Evolutionary conservation across 2,113 vertebrate genomes (phyloP), one percentile per base, ranked within the genome.

Genomic region (Paralichthys olivaceus): DNA sequence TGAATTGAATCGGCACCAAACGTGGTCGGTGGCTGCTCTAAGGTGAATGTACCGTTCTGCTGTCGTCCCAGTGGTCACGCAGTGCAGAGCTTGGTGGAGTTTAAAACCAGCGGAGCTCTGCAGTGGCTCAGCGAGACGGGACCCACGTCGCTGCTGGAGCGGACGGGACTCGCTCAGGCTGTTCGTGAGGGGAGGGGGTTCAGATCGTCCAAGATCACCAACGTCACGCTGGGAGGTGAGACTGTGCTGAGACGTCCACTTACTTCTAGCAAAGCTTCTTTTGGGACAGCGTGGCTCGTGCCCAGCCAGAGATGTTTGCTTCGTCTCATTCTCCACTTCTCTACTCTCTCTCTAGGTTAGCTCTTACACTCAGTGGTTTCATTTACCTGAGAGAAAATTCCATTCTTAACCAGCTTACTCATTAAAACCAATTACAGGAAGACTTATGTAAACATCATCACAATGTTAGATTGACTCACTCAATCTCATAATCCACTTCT

Each of bases 201-300:
- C 82, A 81, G 65, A 26, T 91, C 6, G 29, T 90, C 64, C 74
- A 87, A 1, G 75, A 73, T 96, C 59, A 87, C 90, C 85, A 92
- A 94, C 75, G 83, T 95, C 72, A 90, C 60, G 7, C 74, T 94
- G 0, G 94, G 90, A 90, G 95, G 96, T 96, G 59, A 91, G 78
- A n/a, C 29, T 2, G 15, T n/a, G 29, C 14, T 29, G 1, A 5
- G 4, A 25, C 34, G 23, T 11, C 2, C 0, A 9, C 11, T 29
- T 19, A 5, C 4, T 25, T 2, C 32, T 1, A 68, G 4, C 51
- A 2, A 25, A 23, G 51, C 8, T 7, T 0, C 34, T 22, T 57
- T 20, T 45, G 37, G 37, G 12, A 0, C 4, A 1, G 0, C 0
- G 12, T 5, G 8, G 19, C 32, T 34, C 9, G 32, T 8, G 8